These are phyloP conservation scores for Oxytorus armatus DNA, from an alignment of 2,888 invertebrate genomes.

Conservation along the genomic window DNA sequence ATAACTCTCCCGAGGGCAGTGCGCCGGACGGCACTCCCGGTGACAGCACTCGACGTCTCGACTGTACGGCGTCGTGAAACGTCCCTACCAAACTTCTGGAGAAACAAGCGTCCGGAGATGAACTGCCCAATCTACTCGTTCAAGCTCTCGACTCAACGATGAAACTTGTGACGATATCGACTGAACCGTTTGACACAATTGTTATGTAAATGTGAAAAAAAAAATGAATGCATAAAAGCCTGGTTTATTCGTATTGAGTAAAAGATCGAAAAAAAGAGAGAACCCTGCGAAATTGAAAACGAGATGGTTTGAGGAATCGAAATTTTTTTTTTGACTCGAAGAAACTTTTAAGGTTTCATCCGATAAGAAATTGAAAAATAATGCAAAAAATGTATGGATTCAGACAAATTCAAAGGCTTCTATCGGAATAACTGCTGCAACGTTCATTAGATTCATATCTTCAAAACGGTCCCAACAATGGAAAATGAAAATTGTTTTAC, in stretches of 20 bases:
- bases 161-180: neutral
- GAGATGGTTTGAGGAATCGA: no score
- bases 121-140: constrained; percentile 3
- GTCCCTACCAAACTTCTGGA: constrained; percentile 41
- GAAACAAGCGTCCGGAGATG: constrained; percentile 31
- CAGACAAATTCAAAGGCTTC: no score
- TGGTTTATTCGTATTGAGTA: neutral
- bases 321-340: no score
- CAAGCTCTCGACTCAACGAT: constrained; percentile 1
- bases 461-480: no score
- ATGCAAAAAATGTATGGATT: no score
- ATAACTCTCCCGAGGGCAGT: constrained; percentile 69
- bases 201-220: neutral
- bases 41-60: constrained; percentile 45
- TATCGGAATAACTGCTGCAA: no score
- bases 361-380: no score
- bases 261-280: neutral
- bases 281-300: no score
- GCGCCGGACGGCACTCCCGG: constrained; percentile 64
- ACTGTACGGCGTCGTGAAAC: constrained; percentile 56
- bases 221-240: neutral
- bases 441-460: no score
- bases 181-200: neutral
- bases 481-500: no score
- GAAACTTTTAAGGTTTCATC: no score